Percentiles rank a stretch among this genome's conserved stretches.
Conservation (phyloP, 2,113 vertebrate species). For the Abramis brama region DNA sequence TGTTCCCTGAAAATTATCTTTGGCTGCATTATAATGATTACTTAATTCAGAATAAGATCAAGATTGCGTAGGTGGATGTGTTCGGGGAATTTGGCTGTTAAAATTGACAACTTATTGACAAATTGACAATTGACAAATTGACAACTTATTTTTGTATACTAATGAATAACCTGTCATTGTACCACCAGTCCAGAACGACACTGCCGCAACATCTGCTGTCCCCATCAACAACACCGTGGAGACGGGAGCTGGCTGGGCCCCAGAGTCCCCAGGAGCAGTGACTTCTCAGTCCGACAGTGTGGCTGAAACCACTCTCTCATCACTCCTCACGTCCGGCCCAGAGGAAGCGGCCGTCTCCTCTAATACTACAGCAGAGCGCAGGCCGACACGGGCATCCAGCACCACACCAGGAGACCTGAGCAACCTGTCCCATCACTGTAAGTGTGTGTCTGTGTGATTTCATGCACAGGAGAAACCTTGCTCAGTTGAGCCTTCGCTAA, state of each 20-base stretch:
- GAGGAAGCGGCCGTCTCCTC: slow-evolving; percentile 61
- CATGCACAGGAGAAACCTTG: background rate
- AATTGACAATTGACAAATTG: too few species aligned
- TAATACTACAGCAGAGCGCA: slow-evolving; percentile 57
- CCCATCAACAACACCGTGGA: slow-evolving; percentile 44
- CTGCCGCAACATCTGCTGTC: slow-evolving; percentile 19
- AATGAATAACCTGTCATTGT: background rate
- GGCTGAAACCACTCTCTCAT: slow-evolving; percentile 54
- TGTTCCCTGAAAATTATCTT: too few species aligned
- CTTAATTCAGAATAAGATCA: too few species aligned
- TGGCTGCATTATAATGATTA: too few species aligned
- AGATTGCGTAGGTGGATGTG: too few species aligned
- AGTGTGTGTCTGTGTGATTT: slow-evolving; percentile 58
- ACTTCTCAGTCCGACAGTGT: slow-evolving; percentile 66
- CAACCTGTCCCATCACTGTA: slow-evolving; percentile 92
- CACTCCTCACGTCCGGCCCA: slow-evolving; percentile 60
- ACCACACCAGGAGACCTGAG: slow-evolving; percentile 74
- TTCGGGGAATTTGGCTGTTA: too few species aligned
- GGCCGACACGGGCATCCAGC: slow-evolving; percentile 64
- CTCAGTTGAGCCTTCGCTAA: background rate
- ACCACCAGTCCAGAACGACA: slow-evolving; percentile 59
- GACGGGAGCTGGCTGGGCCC: slow-evolving; percentile 47
- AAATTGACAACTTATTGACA: too few species aligned
- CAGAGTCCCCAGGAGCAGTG: slow-evolving; percentile 30
- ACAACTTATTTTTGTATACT: background rate